phyloP scores from a whole-genome alignment of 37 sponge, comb jelly and placozoan species.

The Diacarnus erythraeanus region DNA sequence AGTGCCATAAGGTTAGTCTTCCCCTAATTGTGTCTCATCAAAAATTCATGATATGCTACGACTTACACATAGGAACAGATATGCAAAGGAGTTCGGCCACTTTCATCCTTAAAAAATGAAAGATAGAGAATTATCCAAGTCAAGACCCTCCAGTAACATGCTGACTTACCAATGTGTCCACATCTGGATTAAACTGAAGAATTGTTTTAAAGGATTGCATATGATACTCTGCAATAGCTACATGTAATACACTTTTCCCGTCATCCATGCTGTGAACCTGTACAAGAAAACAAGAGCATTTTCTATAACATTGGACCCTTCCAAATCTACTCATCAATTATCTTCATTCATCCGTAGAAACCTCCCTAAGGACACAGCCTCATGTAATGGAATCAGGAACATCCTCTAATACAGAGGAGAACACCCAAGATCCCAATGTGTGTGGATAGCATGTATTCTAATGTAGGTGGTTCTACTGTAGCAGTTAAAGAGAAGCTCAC shows the following conservation, averaged over 20 bases:
- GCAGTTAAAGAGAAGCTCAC: too few relatives aligned
- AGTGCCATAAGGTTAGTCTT: too few relatives aligned
- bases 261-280: conserved; percentile 62
- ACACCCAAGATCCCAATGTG: too few relatives aligned
- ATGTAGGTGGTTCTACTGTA: too few relatives aligned
- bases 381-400: too few relatives aligned
- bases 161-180: conserved; percentile 66
- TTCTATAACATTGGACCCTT: background rate
- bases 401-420: too few relatives aligned
- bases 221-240: conserved; percentile 51
- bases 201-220: conserved; percentile 44
- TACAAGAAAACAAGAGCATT: background rate
- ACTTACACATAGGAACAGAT: conserved; percentile 30
- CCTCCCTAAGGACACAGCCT: too few relatives aligned
- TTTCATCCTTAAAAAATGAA: conserved; percentile 34
- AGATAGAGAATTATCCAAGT: conserved; percentile 1
- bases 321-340: background rate
- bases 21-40: background rate
- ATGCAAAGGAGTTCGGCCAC: conserved; percentile 46
- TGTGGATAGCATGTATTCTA: too few relatives aligned
- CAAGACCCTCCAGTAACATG: background rate
- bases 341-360: too few relatives aligned
- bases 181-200: conserved; percentile 56
- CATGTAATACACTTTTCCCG: conserved; percentile 72
- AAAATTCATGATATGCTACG: background rate